Conservation (phyloP, 2,797 vertebrate species). For the Sebastes aleutianus region DNA sequence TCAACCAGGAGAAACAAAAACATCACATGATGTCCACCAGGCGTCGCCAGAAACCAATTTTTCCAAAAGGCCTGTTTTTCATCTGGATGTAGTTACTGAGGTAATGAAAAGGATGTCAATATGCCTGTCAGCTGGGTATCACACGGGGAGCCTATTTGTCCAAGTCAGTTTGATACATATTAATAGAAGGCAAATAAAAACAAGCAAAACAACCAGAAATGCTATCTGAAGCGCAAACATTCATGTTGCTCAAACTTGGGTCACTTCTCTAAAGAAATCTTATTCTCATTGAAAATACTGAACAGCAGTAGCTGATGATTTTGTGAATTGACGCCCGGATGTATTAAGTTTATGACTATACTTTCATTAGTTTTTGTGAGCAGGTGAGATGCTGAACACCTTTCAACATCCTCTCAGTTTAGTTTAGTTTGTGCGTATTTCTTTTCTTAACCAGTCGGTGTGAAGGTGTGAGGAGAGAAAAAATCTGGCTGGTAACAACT, state of each 20-base stretch:
- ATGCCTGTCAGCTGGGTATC: slow-evolving; percentile 20
- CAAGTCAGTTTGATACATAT: neutral
- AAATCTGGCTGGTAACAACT: neutral
- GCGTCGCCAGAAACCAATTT: slow-evolving; percentile 51
- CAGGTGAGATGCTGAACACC: neutral
- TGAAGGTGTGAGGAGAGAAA: slow-evolving; percentile 18
- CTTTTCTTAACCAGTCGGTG: too few relatives aligned
- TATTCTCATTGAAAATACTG: neutral
- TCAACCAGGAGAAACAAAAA: neutral
- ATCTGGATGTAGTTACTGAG: slow-evolving; percentile 21
- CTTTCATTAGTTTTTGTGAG: neutral
- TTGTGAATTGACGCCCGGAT: neutral
- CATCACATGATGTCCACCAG: slow-evolving; percentile 41
- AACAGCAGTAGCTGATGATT: neutral
- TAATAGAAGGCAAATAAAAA: neutral
- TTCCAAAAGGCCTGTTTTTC: neutral
- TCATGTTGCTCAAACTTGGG: neutral
- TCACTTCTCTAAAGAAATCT: neutral
- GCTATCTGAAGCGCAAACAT: neutral
- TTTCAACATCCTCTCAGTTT: neutral
- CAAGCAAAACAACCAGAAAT: neutral
- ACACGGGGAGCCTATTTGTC: neutral
- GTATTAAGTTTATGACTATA: neutral
- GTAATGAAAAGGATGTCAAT: slow-evolving; percentile 16
- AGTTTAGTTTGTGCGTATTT: neutral